A percentile compares a stretch with the other conserved stretches of the same genome.
phyloP scores from a whole-genome alignment of 2,888 invertebrate species.

The Notodonta dromedarius region DNA sequence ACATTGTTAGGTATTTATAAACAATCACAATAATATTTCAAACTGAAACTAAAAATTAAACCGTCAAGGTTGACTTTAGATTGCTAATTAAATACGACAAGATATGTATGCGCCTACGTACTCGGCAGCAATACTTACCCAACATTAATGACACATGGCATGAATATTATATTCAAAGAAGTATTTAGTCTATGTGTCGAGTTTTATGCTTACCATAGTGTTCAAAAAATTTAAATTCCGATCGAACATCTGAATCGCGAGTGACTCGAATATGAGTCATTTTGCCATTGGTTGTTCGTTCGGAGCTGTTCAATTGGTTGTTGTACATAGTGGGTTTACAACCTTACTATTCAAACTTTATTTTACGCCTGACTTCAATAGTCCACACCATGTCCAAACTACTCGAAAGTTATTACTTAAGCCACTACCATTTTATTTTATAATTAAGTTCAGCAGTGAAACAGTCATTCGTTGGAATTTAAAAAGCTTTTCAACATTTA shows the following conservation, averaged over 20 bases:
- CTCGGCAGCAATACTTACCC: conserved; percentile 14
- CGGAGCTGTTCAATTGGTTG: too few species aligned
- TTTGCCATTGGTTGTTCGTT: too few species aligned
- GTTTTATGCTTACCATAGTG: conserved; percentile 19
- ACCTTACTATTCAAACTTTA: too few species aligned
- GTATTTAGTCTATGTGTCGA: not conserved
- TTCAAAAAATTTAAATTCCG: too few species aligned
- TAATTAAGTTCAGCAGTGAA: not conserved
- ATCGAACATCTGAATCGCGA: too few species aligned
- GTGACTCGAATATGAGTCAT: too few species aligned
- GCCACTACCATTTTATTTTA: not conserved
- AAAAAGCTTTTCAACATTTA: conserved; percentile 3
- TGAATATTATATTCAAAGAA: conserved; percentile 29
- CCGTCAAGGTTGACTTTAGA: conserved; percentile 26
- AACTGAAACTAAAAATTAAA: conserved; percentile 23
- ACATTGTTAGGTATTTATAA: too few species aligned
- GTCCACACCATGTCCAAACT: not conserved
- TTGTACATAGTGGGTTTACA: too few species aligned
- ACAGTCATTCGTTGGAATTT: not conserved
- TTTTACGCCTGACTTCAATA: too few species aligned
- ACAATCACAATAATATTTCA: not conserved
- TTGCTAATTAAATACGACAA: conserved; percentile 42
- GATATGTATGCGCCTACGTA: conserved; percentile 40
- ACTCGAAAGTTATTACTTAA: not conserved
- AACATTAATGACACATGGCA: conserved; percentile 40